These are phyloP conservation scores for Tetramorium alpestre DNA, from an alignment of 1,140 invertebrate species.

Conservation along the genomic window DNA sequence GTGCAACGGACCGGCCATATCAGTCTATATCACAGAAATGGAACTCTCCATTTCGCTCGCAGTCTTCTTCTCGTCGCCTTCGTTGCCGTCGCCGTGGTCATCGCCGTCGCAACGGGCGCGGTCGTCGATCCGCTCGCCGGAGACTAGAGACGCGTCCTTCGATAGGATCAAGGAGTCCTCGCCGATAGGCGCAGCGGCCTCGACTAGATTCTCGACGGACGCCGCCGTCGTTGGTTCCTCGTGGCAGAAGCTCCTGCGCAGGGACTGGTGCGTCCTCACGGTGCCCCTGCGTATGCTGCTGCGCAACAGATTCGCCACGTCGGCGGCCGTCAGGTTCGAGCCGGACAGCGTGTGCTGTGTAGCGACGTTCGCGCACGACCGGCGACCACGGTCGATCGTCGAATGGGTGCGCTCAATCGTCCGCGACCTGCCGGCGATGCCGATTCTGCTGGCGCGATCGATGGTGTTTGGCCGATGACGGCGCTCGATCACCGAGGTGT, in stretches of 20 bases:
- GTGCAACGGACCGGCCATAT: not conserved
- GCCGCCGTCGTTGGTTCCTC: slow-evolving; percentile 81
- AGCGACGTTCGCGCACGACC: slow-evolving; percentile 6
- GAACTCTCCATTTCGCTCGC: slow-evolving; percentile 80
- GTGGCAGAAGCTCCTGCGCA: slow-evolving; percentile 72
- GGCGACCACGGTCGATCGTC: slow-evolving; percentile 63
- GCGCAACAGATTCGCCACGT: slow-evolving; percentile 87
- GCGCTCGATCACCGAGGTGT: not conserved
- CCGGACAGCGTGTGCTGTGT: slow-evolving; percentile 49
- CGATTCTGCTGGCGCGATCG: slow-evolving; percentile 75
- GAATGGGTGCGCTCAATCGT: slow-evolving; percentile 64
- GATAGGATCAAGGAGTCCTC: slow-evolving; percentile 85
- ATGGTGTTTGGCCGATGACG: slow-evolving; percentile 77
- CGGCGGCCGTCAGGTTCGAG: slow-evolving; percentile 86
- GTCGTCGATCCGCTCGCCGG: slow-evolving; percentile 64
- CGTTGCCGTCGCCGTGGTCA: slow-evolving; percentile 59
- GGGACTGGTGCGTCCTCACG: slow-evolving; percentile 75
- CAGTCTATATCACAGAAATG: slow-evolving; percentile 85
- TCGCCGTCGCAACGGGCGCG: not conserved
- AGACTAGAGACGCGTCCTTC: slow-evolving; percentile 81
- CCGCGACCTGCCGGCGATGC: slow-evolving; percentile 6
- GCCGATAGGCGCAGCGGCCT: slow-evolving; percentile 87
- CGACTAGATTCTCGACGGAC: slow-evolving; percentile 87
- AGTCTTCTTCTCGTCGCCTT: slow-evolving; percentile 82
- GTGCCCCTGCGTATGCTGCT: slow-evolving; percentile 87